Percentiles rank a stretch among this genome's conserved stretches.
Conservation (phyloP, 2,888 invertebrate genomes). For the Willowsia nigromaculata region DNA sequence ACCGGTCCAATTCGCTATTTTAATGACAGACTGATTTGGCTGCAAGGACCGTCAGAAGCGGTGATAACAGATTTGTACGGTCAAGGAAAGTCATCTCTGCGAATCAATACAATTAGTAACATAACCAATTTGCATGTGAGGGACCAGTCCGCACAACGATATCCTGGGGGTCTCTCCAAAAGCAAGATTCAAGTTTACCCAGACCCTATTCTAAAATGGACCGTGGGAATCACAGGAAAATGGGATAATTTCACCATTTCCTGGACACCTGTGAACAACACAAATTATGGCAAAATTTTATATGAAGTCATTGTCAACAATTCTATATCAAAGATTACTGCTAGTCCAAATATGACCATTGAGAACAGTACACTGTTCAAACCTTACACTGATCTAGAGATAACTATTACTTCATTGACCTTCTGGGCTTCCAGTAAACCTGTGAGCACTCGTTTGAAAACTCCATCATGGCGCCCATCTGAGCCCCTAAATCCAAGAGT, state of each 20-base stretch:
- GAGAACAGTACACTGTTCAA: conserved; percentile 67
- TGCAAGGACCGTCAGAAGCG: conserved; percentile 87
- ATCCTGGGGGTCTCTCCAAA: conserved; percentile 80
- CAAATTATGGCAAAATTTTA: conserved; percentile 90
- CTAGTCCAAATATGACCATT: conserved; percentile 79
- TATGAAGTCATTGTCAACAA: conserved; percentile 83
- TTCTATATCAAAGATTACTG: conserved; percentile 79
- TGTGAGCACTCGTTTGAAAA: conserved; percentile 84
- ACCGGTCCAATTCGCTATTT: conserved; percentile 84
- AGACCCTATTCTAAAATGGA: conserved; percentile 85
- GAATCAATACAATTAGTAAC: conserved; percentile 72
- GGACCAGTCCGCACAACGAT: conserved; percentile 85
- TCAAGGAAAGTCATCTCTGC: conserved; percentile 85
- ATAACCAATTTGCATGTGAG: conserved; percentile 82
- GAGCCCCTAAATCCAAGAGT: conserved; percentile 87
- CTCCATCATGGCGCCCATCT: conserved; percentile 90
- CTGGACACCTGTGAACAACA: conserved; percentile 88
- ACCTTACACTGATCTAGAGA: conserved; percentile 83
- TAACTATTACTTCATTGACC: conserved; percentile 90
- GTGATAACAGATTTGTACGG: conserved; percentile 89
- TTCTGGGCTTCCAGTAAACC: conserved; percentile 90
- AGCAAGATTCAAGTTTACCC: conserved; percentile 86
- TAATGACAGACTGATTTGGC: conserved; percentile 91
- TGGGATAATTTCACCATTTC: conserved; percentile 91
- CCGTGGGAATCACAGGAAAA: conserved; percentile 87